These are phyloP conservation scores for Enteromius thamalakanensis DNA, from an alignment of 2,797 vertebrate genomes.

Conservation along the genomic window DNA sequence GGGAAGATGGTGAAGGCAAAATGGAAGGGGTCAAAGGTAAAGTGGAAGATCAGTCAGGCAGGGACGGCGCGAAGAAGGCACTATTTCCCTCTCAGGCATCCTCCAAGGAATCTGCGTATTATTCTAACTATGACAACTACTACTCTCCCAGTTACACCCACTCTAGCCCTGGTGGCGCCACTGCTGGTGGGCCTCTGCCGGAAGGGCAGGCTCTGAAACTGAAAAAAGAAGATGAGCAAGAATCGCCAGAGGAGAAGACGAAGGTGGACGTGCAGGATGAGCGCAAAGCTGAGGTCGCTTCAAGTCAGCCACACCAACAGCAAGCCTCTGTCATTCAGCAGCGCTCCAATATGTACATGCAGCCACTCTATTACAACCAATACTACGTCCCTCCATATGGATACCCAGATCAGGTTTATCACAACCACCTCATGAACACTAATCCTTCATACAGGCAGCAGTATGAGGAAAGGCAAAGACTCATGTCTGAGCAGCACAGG, in stretches of 20 bases:
- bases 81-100: constrained; percentile 89
- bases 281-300: constrained; percentile 83
- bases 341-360: constrained; percentile 98
- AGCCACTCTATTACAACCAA: constrained; percentile 97
- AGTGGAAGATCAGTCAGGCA: constrained; percentile 87
- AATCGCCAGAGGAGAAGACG: constrained; percentile 83
- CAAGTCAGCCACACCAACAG: constrained; percentile 79
- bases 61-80: constrained; percentile 94
- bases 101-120: constrained; percentile 95
- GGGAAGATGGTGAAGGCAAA: constrained; percentile 95
- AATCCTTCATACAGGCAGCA: constrained; percentile 93
- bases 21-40: constrained; percentile 86
- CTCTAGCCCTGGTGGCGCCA: constrained; percentile 87
- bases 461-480: constrained; percentile 91
- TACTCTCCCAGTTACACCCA: constrained; percentile 94
- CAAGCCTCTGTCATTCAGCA: constrained; percentile 98
- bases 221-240: constrained; percentile 93
- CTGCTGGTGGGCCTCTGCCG: constrained; percentile 71
- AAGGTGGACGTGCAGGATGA: constrained; percentile 90
- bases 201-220: constrained; percentile 88
- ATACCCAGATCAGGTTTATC: constrained; percentile 93
- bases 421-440: constrained; percentile 92
- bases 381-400: constrained; percentile 96
- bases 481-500: constrained; percentile 89
- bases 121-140: constrained; percentile 90